Conservation (phyloP, 2,888 invertebrate genomes). For the Nomada goodeniana region DNA sequence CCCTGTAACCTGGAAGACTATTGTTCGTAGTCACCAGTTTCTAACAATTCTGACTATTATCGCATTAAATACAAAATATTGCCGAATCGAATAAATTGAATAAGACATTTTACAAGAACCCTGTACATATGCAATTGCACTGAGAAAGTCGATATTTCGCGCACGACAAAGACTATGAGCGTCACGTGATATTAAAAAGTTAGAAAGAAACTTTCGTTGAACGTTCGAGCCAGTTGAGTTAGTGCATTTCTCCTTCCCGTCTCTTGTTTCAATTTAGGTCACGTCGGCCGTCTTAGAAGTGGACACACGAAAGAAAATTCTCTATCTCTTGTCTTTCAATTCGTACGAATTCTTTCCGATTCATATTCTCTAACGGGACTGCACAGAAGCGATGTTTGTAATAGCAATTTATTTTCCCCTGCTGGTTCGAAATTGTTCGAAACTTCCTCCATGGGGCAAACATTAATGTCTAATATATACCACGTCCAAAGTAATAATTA, state of each 20-base stretch:
- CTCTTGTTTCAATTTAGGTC: conserved; percentile 31
- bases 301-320: conserved; percentile 12
- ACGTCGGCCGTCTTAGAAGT: conserved; percentile 22
- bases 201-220: conserved; percentile 29
- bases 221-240: conserved; percentile 22
- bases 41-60: no score
- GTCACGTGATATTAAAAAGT: conserved; percentile 48
- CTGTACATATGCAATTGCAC: no score
- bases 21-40: no score
- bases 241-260: background rate
- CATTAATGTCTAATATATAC: no score
- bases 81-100: background rate
- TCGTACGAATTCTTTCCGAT: background rate
- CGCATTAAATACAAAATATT: background rate
- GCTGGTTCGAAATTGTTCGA: background rate
- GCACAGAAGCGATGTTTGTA: background rate
- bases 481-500: no score
- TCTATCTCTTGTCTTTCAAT: conserved; percentile 10
- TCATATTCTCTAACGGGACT: background rate
- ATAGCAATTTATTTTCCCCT: background rate
- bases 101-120: background rate
- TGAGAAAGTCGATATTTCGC: background rate
- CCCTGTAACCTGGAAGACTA: no score
- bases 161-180: background rate
- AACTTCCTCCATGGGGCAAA: no score